Conservation (phyloP, 1,140 invertebrate species). For the Ceratosolen fusciceps region DNA sequence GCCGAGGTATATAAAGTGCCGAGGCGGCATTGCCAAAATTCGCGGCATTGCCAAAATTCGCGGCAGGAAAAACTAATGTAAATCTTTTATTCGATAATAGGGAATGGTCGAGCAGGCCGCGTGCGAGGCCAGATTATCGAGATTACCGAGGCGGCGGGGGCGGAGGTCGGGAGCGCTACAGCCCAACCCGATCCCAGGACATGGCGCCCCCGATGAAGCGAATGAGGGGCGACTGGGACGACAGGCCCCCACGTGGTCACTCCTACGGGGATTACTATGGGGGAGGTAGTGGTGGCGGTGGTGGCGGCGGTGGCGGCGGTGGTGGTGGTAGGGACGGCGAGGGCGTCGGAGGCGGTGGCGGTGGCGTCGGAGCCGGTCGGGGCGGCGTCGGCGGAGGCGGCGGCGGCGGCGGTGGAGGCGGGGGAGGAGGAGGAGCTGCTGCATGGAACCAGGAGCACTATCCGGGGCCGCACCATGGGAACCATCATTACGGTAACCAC, state of each 20-base stretch:
- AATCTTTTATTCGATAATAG: conserved; percentile 25
- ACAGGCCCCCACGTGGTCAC: conserved; percentile 62
- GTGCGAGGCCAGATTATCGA: conserved; percentile 78
- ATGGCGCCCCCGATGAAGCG: conserved; percentile 83
- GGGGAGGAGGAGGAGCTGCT: conserved; percentile 53
- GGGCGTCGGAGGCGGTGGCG: conserved; percentile 55
- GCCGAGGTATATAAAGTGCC: too few species aligned
- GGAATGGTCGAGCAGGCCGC: conserved; percentile 75
- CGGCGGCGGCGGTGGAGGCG: conserved; percentile 60
- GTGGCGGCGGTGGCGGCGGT: conserved; percentile 59
- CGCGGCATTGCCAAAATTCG: background rate
- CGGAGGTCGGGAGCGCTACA: conserved; percentile 76
- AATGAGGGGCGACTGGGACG: conserved; percentile 83
- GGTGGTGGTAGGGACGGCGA: conserved; percentile 61
- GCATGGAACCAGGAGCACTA: conserved; percentile 69
- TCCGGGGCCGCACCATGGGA: conserved; percentile 67
- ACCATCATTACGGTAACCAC: conserved; percentile 73
- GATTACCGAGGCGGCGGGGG: conserved; percentile 76
- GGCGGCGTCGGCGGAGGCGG: conserved; percentile 60
- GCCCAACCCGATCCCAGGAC: conserved; percentile 82
- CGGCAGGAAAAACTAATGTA: background rate
- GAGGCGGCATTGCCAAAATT: too few species aligned
- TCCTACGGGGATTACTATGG: conserved; percentile 68
- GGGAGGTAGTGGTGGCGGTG: conserved; percentile 57
- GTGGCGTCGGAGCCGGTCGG: conserved; percentile 57